Conservation (phyloP, 1,140 invertebrate species). For the Drosophila oshimai region DNA sequence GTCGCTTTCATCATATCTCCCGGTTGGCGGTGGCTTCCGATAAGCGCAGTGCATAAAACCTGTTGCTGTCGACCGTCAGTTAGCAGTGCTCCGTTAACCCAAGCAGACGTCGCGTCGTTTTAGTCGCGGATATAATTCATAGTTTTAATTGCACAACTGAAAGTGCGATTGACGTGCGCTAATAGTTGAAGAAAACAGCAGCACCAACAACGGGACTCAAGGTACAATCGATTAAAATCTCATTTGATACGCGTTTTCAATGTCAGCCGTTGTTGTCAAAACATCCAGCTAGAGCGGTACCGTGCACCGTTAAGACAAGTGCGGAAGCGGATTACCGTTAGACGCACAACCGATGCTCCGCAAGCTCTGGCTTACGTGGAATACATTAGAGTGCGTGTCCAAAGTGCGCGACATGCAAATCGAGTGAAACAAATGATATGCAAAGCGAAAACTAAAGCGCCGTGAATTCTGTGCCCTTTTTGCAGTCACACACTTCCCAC, state of each 20-base stretch:
- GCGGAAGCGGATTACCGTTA: constrained; percentile 69
- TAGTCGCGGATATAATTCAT: constrained; percentile 12
- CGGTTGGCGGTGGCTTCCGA: background rate
- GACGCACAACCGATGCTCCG: constrained; percentile 5
- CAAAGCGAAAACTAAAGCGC: constrained; percentile 42
- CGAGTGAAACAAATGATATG: constrained; percentile 25
- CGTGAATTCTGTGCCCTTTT: constrained; percentile 13
- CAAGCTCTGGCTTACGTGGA: constrained; percentile 57
- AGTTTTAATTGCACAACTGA: constrained; percentile 23
- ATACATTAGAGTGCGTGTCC: constrained; percentile 72
- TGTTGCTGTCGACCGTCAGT: constrained; percentile 32
- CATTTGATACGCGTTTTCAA: constrained; percentile 33
- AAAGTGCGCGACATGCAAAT: constrained; percentile 71
- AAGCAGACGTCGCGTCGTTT: constrained; percentile 10
- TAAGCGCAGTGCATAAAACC: constrained; percentile 56
- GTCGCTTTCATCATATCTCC: constrained; percentile 31
- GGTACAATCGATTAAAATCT: constrained; percentile 47
- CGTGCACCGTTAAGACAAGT: constrained; percentile 64
- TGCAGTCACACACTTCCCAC: constrained; percentile 50
- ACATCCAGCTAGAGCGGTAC: background rate
- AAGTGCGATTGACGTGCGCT: background rate
- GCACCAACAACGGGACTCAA: constrained; percentile 17
- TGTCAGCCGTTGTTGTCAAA: constrained; percentile 30
- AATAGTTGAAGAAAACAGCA: constrained; percentile 1
- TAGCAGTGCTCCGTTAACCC: constrained; percentile 37